phyloP scores from a whole-genome alignment of 2,888 invertebrate genomes.

The Pammene fasciana region DNA sequence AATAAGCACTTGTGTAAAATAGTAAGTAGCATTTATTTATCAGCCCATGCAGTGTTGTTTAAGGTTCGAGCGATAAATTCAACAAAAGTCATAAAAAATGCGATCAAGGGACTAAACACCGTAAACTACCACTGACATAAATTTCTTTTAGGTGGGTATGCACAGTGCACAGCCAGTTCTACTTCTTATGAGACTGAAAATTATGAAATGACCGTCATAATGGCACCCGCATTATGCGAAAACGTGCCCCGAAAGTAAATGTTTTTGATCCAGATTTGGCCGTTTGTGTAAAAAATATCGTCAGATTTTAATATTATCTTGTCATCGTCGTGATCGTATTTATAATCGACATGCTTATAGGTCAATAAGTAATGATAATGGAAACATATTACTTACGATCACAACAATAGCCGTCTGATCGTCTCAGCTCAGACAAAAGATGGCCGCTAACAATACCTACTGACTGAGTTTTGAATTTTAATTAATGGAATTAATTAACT shows the following conservation, averaged over 20 bases:
- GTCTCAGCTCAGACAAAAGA: constrained; percentile 1
- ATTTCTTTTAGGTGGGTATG: constrained; percentile 6
- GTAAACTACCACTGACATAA: constrained; percentile 3
- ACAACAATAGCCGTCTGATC: constrained; percentile 8
- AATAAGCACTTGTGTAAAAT: too few species aligned
- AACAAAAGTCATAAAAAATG: too few species aligned
- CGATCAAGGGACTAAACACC: not conserved
- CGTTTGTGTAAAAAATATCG: constrained; percentile 36
- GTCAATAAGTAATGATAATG: not conserved
- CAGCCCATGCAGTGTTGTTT: too few species aligned
- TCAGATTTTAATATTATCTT: constrained; percentile 20
- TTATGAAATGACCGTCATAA: constrained; percentile 39
- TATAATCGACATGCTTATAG: constrained; percentile 9
- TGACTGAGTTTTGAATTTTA: constrained; percentile 24
- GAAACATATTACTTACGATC: not conserved
- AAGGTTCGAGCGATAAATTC: too few species aligned
- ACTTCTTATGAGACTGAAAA: constrained; percentile 34
- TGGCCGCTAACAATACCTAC: constrained; percentile 5
- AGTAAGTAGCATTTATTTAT: too few species aligned
- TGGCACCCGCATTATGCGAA: constrained; percentile 37
- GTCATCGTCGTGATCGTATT: not conserved
- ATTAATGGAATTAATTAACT: constrained; percentile 29
- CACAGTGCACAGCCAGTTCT: constrained; percentile 24
- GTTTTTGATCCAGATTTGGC: constrained; percentile 30
- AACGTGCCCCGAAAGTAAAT: constrained; percentile 38